Evolutionary conservation across 2,797 vertebrate genomes (phyloP), one percentile per base, ranked within the genome.

Genomic region (Gobionotothen gibberifrons): DNA sequence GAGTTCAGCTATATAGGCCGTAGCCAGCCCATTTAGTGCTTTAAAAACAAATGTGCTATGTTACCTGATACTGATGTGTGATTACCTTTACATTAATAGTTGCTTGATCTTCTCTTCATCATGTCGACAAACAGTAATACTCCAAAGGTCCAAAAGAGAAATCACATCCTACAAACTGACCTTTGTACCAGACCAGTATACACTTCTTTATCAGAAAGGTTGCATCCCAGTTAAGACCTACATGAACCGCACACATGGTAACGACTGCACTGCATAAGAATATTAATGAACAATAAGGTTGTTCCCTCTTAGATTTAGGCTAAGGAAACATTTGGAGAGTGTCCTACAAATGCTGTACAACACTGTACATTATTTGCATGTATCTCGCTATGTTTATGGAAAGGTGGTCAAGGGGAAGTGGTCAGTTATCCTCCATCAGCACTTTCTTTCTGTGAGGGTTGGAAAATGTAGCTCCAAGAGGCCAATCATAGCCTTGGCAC

Each of bases 401-500:
- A 72, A 77, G 48, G 62, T 82, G 83, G 70, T 84, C 69, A 78
- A 83, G 69, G 74, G 69, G 57, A 83, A 82, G 79, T 76, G 79
- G 84, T 84, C 78, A 86, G 84, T 90, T 82, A 84, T 80, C 73
- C 79, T 69, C 66, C 73, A 83, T 91, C 86, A 83, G 80, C 87
- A 90, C 78, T 90, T 89, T 74, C 81, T 85, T 89, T 85, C 75
- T 81, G 73, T 78, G 59, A 81, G 77, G 61, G 77, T 77, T 84
- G 66, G 87, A 84, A 85, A 89, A 85, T 82, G 80, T 85, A 81
- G 81, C 82, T 88, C 84, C 70, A 78, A 83, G 76, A 79, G 77
- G 85, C 79, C 81, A 85, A 72, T 85, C 87, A 84, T 19, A 74
- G 76, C 71, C 83, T 89, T 92, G 92, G 92, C 89, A 89, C 70